These are phyloP conservation scores for Actinemys pallida DNA, from an alignment of 2,113 vertebrate species.

Conservation along the genomic window DNA sequence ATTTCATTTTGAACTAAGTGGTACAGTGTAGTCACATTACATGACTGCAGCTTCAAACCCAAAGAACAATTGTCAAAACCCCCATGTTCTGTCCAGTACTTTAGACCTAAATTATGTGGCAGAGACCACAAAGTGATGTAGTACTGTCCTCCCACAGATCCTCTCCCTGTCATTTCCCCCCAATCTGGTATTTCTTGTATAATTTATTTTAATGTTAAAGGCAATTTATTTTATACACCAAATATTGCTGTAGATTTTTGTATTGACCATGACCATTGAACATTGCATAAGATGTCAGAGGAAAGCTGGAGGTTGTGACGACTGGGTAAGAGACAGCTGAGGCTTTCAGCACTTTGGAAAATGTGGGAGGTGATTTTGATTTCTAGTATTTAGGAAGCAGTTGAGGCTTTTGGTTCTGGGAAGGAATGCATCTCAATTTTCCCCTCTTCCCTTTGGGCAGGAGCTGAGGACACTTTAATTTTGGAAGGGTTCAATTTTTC, in stretches of 20 bases:
- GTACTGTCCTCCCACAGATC: background rate
- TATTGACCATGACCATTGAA: fast-evolving
- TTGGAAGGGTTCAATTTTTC: background rate
- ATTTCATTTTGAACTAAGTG: conserved; percentile 49
- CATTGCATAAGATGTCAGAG: background rate
- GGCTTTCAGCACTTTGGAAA: background rate
- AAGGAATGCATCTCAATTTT: background rate
- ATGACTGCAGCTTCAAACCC: background rate
- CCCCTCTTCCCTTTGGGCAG: background rate
- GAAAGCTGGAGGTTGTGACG: background rate
- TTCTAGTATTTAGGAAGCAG: background rate
- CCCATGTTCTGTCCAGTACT: background rate
- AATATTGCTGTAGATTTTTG: background rate
- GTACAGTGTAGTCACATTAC: conserved; percentile 4
- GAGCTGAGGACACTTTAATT: background rate
- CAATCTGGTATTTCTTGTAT: background rate
- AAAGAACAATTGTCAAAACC: background rate
- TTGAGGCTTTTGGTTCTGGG: background rate
- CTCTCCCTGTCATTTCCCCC: background rate
- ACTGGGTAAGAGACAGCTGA: background rate
- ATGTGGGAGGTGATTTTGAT: fast-evolving
- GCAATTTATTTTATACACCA: background rate
- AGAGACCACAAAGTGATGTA: background rate
- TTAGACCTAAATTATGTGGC: background rate
- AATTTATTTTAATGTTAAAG: background rate